These are phyloP conservation scores for Halotydeus destructor DNA, from an alignment of 1,140 invertebrate genomes.

Conservation along the genomic window DNA sequence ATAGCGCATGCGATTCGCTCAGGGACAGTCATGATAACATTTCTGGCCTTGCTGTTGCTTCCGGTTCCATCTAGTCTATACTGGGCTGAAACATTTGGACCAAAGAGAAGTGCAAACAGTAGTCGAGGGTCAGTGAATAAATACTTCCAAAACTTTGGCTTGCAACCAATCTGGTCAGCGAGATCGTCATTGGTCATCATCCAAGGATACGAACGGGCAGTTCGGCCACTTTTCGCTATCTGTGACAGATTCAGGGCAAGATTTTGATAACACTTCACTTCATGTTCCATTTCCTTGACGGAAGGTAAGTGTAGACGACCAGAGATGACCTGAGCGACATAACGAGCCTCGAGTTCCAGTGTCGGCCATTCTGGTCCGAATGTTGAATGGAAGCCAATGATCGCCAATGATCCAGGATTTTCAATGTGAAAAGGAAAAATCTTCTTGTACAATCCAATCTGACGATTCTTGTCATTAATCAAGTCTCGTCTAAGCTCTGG, in stretches of 20 bases:
- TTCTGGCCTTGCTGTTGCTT: no score
- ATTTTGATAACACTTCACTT: conserved; percentile 6
- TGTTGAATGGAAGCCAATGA: conserved; percentile 32
- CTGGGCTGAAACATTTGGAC: conserved; percentile 25
- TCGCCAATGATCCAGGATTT: conserved; percentile 22
- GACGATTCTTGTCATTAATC: conserved; percentile 12
- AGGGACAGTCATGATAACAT: no score
- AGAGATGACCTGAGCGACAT: conserved; percentile 15
- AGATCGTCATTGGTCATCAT: conserved; percentile 22
- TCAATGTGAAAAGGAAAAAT: conserved; percentile 10
- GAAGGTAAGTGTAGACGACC: conserved; percentile 14
- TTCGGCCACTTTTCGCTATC: conserved; percentile 21
- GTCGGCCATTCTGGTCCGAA: conserved; percentile 31
- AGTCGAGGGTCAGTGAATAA: conserved; percentile 22
- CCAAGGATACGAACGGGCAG: conserved; percentile 27
- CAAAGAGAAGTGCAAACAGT: conserved; percentile 21
- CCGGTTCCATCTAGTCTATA: conserved; percentile 25
- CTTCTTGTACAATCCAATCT: conserved; percentile 13
- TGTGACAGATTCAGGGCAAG: conserved; percentile 19
- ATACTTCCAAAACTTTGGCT: conserved; percentile 22
- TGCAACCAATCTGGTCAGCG: conserved; percentile 20
- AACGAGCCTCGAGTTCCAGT: conserved; percentile 25
- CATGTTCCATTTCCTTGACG: conserved; percentile 14
- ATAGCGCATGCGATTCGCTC: no score
- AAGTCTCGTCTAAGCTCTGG: conserved; percentile 15